Base-by-base conservation (phyloP, 2,797 vertebrate genomes). In the Streptopelia turtur region DNA sequence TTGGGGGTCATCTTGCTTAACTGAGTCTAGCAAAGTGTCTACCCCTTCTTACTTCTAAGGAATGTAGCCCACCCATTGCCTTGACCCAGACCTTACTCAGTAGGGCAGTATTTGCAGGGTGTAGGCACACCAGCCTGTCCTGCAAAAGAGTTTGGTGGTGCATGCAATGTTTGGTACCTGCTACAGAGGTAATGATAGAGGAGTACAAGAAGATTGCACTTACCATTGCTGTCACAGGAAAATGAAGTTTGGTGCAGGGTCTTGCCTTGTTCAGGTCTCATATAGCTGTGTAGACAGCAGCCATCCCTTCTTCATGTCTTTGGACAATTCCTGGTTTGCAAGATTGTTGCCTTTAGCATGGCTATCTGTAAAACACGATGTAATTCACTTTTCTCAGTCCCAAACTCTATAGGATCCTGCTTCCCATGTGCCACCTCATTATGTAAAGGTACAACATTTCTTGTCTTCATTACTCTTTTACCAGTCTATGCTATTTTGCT, bases 11-110 rank as follows among this genome's bases (percentile, higher is more conserved):
- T 59, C 21, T 79, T 68, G 27, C 47, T 65, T 72, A 23, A 33
- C 41, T 68, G 53, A 45, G 18, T 47, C 27, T 81, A 70, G 43
- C 52, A 71, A 65, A 11, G 7, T n/a, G 12, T 33, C 35, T 52
- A 3, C 8, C 10, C 37, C 12, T 74, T 63, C 30, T 39, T 82
- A 28, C 20, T 63, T 65, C 57, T 22, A 85, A 56, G 47, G 20
- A 87, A 18, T 5, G 21, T 11, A 79, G 23, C 37, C 33, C 5
- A 13, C 43, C 21, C 20, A 8, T n/a, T 0, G 0, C 31, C 27
- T 50, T 65, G 37, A 21, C 16, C 13, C 37, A 25, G 39, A 31
- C 66, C n/a, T 91, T 89, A n/a, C 25, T 85, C 2, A 1, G 12
- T 9, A 66, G 11, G 35, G 13, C 55, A n/a, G 1, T 25, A 22